phyloP scores from a whole-genome alignment of 2,797 vertebrate species.

The Pogoniulus pusillus region DNA sequence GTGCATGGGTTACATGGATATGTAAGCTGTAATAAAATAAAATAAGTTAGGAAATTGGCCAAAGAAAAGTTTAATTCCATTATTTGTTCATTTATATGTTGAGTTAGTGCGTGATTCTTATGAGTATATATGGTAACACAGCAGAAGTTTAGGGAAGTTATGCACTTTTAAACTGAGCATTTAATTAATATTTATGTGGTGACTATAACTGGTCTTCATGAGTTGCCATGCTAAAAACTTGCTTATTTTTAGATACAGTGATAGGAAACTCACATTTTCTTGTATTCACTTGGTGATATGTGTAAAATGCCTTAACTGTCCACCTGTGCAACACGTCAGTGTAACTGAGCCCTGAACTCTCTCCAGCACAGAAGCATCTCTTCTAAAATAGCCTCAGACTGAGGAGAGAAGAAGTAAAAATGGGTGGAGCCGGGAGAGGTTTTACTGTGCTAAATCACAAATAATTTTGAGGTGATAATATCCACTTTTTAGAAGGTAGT shows the following conservation, averaged over 20 bases:
- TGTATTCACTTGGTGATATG: background rate
- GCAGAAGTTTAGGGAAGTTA: background rate
- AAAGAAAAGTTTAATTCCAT: background rate
- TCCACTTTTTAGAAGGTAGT: background rate
- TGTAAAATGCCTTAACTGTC: background rate
- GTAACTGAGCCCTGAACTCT: background rate
- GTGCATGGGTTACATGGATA: background rate
- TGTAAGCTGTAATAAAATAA: conserved; percentile 49
- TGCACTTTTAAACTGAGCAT: background rate
- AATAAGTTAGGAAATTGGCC: background rate
- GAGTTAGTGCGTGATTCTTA: background rate
- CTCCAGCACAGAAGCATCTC: background rate
- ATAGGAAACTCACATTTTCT: background rate
- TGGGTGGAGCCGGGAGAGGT: background rate
- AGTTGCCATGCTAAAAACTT: background rate
- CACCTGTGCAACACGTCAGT: background rate
- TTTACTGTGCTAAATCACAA: background rate
- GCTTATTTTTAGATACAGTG: background rate
- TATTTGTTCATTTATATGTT: background rate
- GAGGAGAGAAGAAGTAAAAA: background rate
- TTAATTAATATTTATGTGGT: background rate
- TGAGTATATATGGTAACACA: background rate
- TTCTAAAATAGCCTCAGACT: background rate
- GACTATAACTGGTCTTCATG: background rate
- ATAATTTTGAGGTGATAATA: background rate